Evolutionary conservation across 2,888 invertebrate genomes (phyloP).

Genomic region (Sepiola atlantica): DNA sequence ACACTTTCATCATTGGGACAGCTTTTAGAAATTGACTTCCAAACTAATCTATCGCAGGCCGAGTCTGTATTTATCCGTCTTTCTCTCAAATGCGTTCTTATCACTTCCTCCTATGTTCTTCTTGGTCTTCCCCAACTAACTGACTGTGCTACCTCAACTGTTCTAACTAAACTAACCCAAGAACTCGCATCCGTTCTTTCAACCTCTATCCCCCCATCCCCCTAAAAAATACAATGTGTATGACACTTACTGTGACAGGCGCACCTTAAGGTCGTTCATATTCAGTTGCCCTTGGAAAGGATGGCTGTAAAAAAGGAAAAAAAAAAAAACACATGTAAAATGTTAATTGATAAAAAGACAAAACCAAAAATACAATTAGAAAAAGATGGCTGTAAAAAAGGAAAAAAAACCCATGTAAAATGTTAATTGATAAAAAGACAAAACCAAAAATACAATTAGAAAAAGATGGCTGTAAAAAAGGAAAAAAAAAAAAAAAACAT

Average conservation of each 20-base stretch:
- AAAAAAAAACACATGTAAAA: slow-evolving; percentile 48
- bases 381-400: slow-evolving; percentile 67
- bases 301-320: slow-evolving; percentile 80
- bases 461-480: slow-evolving; percentile 86
- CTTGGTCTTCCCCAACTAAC: too few relatives aligned
- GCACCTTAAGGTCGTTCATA: slow-evolving; percentile 90
- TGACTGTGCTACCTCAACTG: too few relatives aligned
- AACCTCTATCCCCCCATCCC: too few relatives aligned
- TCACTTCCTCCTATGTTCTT: too few relatives aligned
- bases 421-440: neutral
- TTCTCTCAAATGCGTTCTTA: too few relatives aligned
- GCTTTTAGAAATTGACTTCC: too few relatives aligned
- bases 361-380: neutral
- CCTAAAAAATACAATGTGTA: neutral
- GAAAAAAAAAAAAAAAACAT: slow-evolving; percentile 49
- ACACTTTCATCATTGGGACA: too few relatives aligned
- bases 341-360: neutral
- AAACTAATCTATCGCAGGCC: too few relatives aligned
- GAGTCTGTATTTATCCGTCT: too few relatives aligned
- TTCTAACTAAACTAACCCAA: too few relatives aligned
- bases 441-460: neutral
- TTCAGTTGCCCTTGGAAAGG: slow-evolving; percentile 95
- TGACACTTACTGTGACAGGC: slow-evolving; percentile 71
- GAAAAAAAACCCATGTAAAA: slow-evolving; percentile 44
- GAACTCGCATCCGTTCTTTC: too few relatives aligned